Conservation (phyloP, 2,888 invertebrate genomes). For the Papilio demoleus region DNA sequence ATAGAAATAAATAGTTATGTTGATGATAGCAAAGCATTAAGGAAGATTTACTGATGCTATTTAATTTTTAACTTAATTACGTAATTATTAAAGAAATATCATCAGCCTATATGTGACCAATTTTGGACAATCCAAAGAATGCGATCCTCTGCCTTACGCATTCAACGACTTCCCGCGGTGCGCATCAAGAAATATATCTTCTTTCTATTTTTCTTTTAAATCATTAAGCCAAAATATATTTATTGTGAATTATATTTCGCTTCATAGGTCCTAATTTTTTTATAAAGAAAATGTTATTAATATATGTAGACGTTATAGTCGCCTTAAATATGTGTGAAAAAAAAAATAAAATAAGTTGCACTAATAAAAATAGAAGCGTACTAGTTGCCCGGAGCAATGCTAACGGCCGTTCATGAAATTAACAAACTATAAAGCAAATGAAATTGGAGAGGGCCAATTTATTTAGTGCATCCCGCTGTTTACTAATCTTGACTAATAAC, state of each 20-base stretch:
- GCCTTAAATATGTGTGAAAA: neutral
- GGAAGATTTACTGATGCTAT: neutral
- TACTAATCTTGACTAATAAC: neutral
- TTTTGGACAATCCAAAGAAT: no score
- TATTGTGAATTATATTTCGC: no score
- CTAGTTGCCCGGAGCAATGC: slow-evolving; percentile 10
- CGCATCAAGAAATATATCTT: no score
- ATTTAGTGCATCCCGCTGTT: slow-evolving; percentile 20
- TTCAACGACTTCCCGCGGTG: no score
- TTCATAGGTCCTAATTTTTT: no score
- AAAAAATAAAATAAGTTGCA: neutral
- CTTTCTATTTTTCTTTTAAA: neutral
- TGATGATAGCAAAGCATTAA: neutral
- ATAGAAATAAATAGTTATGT: neutral
- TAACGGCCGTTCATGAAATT: slow-evolving; percentile 10
- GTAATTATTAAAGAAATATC: neutral
- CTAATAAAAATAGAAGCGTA: slow-evolving; percentile 8
- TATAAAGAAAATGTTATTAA: neutral
- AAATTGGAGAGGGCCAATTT: slow-evolving; percentile 24
- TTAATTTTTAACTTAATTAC: neutral
- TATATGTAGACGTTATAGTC: neutral
- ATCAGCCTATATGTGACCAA: no score
- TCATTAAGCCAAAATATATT: no score
- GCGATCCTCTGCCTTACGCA: no score
- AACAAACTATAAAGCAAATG: slow-evolving; percentile 26